A percentile compares a stretch with the other conserved stretches of the same genome.
Evolutionary conservation across 92 coral and sea anemone species (phyloP).

Genomic region (Ricordea florida): DNA sequence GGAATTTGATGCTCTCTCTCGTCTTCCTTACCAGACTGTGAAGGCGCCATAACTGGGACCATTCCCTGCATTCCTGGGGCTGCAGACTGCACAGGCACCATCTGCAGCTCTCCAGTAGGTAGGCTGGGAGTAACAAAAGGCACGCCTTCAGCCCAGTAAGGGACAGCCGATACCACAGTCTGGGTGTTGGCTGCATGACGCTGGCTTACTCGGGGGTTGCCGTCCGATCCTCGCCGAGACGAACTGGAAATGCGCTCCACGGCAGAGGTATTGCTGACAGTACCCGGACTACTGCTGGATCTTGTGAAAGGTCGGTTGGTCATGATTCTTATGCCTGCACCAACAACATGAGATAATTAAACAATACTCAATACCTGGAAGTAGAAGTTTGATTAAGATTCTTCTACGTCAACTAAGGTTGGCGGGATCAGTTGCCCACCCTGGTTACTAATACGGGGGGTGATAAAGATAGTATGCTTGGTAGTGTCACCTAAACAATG

Average conservation of each 20-base stretch:
- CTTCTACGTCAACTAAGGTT: too few species aligned
- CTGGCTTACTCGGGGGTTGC: conserved; percentile 65
- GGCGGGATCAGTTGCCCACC: not conserved
- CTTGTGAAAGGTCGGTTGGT: conserved; percentile 73
- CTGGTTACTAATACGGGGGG: not conserved
- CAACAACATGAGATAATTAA: not conserved
- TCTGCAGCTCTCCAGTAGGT: conserved; percentile 72
- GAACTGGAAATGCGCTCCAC: conserved; percentile 42
- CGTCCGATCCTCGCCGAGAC: conserved; percentile 42
- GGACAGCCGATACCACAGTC: conserved; percentile 56
- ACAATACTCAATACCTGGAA: not conserved
- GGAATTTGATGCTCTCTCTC: too few species aligned
- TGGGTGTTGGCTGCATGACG: conserved; percentile 58
- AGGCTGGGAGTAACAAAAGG: conserved; percentile 63
- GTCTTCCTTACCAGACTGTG: conserved; percentile 56
- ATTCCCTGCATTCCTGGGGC: conserved; percentile 59
- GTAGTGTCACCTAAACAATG: too few species aligned
- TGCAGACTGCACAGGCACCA: conserved; percentile 65
- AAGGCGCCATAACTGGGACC: conserved; percentile 63
- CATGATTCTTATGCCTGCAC: conserved; percentile 75
- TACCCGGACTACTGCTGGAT: conserved; percentile 85
- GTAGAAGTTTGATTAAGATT: not conserved
- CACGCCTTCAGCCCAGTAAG: conserved; percentile 76
- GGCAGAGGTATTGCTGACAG: conserved; percentile 56
- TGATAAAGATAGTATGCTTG: not conserved